These are phyloP conservation scores for Abrostola triplasia DNA, from an alignment of 2,888 invertebrate species.

Conservation along the genomic window DNA sequence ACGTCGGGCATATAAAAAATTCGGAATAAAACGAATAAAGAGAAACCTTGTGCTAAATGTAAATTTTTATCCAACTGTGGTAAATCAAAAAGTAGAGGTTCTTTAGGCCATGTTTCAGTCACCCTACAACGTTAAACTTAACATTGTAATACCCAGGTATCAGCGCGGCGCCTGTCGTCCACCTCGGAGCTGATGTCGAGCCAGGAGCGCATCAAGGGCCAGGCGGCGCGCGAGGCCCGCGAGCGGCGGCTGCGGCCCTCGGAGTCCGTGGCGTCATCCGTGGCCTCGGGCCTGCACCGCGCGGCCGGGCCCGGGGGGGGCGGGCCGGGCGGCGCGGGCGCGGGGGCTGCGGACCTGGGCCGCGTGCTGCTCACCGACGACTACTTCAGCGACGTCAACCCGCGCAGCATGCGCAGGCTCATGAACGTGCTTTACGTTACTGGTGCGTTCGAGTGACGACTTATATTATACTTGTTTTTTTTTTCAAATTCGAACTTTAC, in stretches of 20 bases:
- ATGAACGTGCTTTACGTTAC: constrained; percentile 99
- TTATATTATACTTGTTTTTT: no score
- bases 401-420: constrained; percentile 97
- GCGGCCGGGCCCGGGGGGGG: constrained; percentile 70
- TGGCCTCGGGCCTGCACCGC: constrained; percentile 95
- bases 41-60: no score
- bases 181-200: constrained; percentile 95
- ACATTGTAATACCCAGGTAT: constrained; percentile 83
- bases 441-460: no score
- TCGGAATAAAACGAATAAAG: no score
- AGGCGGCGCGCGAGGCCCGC: constrained; percentile 83
- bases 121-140: no score
- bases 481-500: no score
- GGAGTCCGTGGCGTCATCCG: constrained; percentile 96
- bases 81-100: no score
- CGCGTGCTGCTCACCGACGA: constrained; percentile 98
- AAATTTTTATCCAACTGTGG: no score
- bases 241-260: constrained; percentile 93
- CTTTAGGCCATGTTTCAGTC: no score
- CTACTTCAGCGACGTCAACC: constrained; percentile 99
- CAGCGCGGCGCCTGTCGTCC: constrained; percentile 92
- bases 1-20: no score
- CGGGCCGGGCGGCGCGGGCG: constrained; percentile 72
- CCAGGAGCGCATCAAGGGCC: constrained; percentile 92
- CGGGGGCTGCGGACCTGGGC: constrained; percentile 89